Evolutionary conservation across 2,888 invertebrate species (phyloP), one percentile per base, ranked within the genome.

Genomic region (Sesia bembeciformis): DNA sequence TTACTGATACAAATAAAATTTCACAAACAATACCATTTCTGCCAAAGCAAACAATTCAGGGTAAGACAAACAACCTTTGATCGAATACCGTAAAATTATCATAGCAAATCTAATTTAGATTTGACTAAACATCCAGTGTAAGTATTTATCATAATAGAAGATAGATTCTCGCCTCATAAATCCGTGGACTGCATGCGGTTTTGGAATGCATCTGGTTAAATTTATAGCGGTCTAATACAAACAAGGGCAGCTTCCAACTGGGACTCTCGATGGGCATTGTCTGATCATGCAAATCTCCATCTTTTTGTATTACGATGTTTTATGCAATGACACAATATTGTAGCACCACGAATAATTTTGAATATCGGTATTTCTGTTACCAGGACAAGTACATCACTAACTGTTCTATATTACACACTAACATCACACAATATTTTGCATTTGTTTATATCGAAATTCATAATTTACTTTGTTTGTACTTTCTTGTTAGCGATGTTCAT

Each of bases 191-290:
- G 64, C 78, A 76, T 72, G 81, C 70, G 74, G 84, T 72, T 80
- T 72, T 61, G 70, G 76, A 76, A 78, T 71, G 74, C 67, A 67
- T 62, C 64, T 67, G 65, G 65, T 66, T 65, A 70, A 76, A 87
- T 86, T 86, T 86, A 87, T 86, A 66, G 75, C 68, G 75, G 76
- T 72, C 75, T 68, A 72, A 72, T 70, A 73, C 68, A 76, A 84
- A 81, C 68, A 76, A 76, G 80, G 72, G 72, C 77, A 78, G 70
- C 67, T 66, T 73, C 81, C 75, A 75, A 78, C 79, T 79, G 79
- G 49, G 76, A 63, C 60, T 8, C 50, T 23, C 50, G 39, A 38
- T 50, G 38, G 39, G 38, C 38, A 39, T 50, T 50, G 38, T 50
- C 7, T 50, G 38, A 50, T 50, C 8, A 50, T 50, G 50, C 46